Percentiles rank a stretch among this genome's conserved stretches.
Conservation (phyloP, 92 coral and sea anemone genomes). For the Chrysogorgia sp. region DNA sequence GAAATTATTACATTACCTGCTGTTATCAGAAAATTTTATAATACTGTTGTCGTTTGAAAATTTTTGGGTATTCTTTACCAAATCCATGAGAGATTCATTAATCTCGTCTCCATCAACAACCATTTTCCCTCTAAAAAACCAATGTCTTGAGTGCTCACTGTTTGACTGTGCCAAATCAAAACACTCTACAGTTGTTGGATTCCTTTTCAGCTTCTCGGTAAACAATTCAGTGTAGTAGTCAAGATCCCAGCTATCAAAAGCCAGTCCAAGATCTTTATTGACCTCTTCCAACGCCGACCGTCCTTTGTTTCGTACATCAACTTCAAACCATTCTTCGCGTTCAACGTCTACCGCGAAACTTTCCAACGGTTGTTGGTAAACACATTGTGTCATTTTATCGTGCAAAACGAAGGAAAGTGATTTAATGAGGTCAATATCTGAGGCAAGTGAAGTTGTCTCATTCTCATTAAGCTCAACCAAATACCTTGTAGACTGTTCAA, state of each 20-base stretch:
- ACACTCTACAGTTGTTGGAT: constrained; percentile 97
- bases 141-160: constrained; percentile 97
- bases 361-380: constrained; percentile 72
- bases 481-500: constrained; percentile 82
- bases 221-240: constrained; percentile 85
- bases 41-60: constrained; percentile 82
- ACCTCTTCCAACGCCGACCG: constrained; percentile 80
- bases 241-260: constrained; percentile 96
- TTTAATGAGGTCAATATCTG: neutral
- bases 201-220: constrained; percentile 76
- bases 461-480: constrained; percentile 67
- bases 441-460: constrained; percentile 51
- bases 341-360: constrained; percentile 69
- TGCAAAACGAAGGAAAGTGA: constrained; percentile 70
- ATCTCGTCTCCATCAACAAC: constrained; percentile 82
- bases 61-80: constrained; percentile 86
- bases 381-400: constrained; percentile 96
- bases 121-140: constrained; percentile 93
- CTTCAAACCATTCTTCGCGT: constrained; percentile 78
- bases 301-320: constrained; percentile 72
- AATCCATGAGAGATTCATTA: constrained; percentile 78
- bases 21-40: constrained; percentile 87
- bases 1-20: constrained; percentile 61
- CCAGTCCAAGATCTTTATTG: constrained; percentile 83
- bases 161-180: constrained; percentile 98